phyloP scores from a whole-genome alignment of 2,888 invertebrate species.

The Nebria brevicollis region DNA sequence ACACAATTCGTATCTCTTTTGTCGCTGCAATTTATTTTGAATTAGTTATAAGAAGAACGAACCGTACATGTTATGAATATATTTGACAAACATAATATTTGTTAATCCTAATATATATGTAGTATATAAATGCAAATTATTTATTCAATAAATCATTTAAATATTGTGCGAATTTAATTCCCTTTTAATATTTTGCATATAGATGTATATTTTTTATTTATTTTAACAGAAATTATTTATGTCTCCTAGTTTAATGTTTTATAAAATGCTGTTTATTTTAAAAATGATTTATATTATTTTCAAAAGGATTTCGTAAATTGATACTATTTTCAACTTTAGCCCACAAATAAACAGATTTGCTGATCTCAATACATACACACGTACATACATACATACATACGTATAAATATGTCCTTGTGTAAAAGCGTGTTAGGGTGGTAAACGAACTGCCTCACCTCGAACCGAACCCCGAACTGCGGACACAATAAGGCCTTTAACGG shows the following conservation, averaged over 20 bases:
- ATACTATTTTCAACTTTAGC: too few species aligned
- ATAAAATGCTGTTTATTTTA: too few species aligned
- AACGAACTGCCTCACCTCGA: neutral
- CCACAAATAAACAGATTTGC: neutral
- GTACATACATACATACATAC: neutral
- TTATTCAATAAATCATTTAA: neutral
- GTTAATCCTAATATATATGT: neutral
- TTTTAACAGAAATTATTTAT: too few species aligned
- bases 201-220: too few species aligned
- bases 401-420: neutral
- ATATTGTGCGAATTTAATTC: neutral
- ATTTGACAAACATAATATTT: neutral
- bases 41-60: too few species aligned
- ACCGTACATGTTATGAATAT: neutral
- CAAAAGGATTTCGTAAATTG: too few species aligned
- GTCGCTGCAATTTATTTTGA: neutral
- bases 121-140: neutral
- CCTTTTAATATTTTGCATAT: neutral
- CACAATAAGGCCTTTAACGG: constrained; percentile 1
- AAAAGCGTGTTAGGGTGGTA: neutral
- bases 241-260: too few species aligned
- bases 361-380: neutral
- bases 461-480: neutral
- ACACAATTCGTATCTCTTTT: neutral
- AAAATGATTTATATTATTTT: too few species aligned